A percentile compares a stretch with the other conserved stretches of the same genome.
Evolutionary conservation across 2,888 invertebrate species (phyloP).

Genomic region (Orthosia gracilis): DNA sequence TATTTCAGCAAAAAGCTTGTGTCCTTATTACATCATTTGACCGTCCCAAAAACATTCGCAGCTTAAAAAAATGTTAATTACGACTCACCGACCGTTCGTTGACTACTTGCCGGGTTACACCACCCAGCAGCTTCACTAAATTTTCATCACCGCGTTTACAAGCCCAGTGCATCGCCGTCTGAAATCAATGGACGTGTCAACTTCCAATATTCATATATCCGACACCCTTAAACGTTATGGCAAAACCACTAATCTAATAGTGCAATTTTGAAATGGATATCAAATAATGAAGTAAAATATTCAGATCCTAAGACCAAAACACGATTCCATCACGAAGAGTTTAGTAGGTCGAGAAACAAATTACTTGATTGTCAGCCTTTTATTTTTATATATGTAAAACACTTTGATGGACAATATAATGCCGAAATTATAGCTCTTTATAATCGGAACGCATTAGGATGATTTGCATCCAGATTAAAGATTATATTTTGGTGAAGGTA

Average conservation of each 20-base stretch:
- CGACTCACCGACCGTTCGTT: slow-evolving; percentile 96
- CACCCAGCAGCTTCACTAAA: slow-evolving; percentile 97
- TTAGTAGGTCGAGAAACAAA: slow-evolving; percentile 90
- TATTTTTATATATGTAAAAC: slow-evolving; percentile 90
- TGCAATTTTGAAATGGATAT: slow-evolving; percentile 73
- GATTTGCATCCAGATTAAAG: slow-evolving; percentile 91
- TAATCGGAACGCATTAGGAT: slow-evolving; percentile 90
- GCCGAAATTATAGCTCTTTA: slow-evolving; percentile 90
- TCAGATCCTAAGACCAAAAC: slow-evolving; percentile 80
- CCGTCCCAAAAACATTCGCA: neutral
- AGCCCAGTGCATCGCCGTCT: slow-evolving; percentile 99
- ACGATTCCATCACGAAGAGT: slow-evolving; percentile 85
- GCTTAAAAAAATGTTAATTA: slow-evolving; percentile 10
- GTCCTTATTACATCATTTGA: neutral
- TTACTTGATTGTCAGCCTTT: slow-evolving; percentile 89
- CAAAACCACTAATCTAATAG: slow-evolving; percentile 62
- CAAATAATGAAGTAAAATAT: slow-evolving; percentile 80
- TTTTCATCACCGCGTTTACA: slow-evolving; percentile 98
- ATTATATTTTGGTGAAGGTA: slow-evolving; percentile 90
- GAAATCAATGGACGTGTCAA: slow-evolving; percentile 77
- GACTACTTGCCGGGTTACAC: slow-evolving; percentile 95
- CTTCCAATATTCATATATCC: neutral
- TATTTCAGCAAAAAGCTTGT: no score
- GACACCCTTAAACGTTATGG: slow-evolving; percentile 25
- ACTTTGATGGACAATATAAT: slow-evolving; percentile 91